Evolutionary conservation across 2,113 vertebrate species (phyloP).

Genomic region (Neodon shergylaensis): DNA sequence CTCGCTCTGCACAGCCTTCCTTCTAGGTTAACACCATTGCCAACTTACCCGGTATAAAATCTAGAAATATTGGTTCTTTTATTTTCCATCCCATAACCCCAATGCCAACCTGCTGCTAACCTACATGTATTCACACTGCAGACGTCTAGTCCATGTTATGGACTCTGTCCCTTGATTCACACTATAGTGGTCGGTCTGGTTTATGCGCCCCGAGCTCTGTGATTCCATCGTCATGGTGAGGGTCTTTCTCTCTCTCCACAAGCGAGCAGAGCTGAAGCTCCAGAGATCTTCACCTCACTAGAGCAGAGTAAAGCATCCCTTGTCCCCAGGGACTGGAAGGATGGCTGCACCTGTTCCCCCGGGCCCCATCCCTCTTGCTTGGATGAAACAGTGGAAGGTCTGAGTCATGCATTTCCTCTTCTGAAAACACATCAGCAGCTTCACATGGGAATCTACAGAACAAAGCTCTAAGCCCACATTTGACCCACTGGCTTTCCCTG

Average conservation of each 20-base stretch:
- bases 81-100: not conserved
- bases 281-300: fast-evolving
- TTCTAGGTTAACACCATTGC: not conserved
- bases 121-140: not conserved
- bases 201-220: no score
- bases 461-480: not conserved
- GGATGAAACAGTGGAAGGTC: not conserved
- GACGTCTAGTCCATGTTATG: not conserved
- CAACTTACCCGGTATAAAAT: not conserved
- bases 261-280: not conserved
- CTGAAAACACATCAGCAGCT: not conserved
- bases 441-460: not conserved
- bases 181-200: no score
- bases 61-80: conserved; percentile 16
- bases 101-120: not conserved
- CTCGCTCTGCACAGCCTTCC: not conserved
- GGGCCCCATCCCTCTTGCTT: not conserved
- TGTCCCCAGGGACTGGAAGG: fast-evolving
- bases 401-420: not conserved
- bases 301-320: not conserved
- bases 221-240: no score
- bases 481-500: not conserved
- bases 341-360: not conserved
- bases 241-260: no score
- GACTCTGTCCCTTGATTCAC: not conserved